Conservation (phyloP, 2,797 vertebrate species). For the Ptychadena robeensis region DNA sequence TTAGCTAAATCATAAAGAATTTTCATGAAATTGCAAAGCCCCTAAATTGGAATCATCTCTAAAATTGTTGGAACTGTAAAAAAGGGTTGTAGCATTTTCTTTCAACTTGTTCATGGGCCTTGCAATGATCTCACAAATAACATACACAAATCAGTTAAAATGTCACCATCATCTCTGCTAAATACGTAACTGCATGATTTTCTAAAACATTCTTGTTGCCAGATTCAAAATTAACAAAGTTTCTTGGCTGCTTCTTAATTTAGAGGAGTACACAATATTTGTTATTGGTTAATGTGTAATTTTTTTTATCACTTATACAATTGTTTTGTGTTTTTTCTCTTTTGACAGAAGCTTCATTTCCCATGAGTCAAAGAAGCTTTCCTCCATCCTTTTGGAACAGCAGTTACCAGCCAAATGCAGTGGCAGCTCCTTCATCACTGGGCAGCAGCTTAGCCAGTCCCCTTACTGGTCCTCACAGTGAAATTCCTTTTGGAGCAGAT, state of each 20-base stretch:
- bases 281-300: neutral
- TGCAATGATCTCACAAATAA: no score
- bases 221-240: no score
- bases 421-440: slow-evolving; percentile 79
- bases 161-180: no score
- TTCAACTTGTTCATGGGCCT: no score
- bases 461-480: slow-evolving; percentile 83
- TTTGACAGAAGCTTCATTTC: slow-evolving; percentile 83
- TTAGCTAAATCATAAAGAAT: no score
- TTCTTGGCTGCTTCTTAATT: no score
- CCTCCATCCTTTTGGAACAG: slow-evolving; percentile 98
- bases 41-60: no score
- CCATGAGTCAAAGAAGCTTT: slow-evolving; percentile 95
- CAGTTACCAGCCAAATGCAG: slow-evolving; percentile 85
- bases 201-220: neutral
- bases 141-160: no score
- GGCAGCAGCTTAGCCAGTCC: slow-evolving; percentile 77
- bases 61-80: no score
- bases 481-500: slow-evolving; percentile 88
- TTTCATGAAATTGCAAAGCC: no score
- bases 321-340: neutral
- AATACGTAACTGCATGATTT: neutral
- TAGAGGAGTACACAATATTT: neutral
- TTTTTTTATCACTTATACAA: neutral
- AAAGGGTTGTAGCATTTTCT: no score